Evolutionary conservation across 2,888 invertebrate species (phyloP).

Genomic region (Torymus auratus): DNA sequence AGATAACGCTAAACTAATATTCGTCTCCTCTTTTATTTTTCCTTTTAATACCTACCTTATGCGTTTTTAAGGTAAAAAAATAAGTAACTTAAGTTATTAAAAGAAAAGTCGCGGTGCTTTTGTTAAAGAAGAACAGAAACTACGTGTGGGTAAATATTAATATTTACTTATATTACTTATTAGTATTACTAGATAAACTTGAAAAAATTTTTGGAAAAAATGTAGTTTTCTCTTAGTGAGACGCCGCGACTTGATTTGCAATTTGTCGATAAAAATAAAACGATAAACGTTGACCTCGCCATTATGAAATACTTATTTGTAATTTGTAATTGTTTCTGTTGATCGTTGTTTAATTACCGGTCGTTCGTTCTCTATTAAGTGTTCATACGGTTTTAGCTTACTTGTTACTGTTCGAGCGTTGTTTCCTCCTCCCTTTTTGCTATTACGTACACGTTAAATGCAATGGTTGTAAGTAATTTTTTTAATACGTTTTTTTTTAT

Average conservation of each 20-base stretch:
- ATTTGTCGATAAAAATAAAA: constrained; percentile 1
- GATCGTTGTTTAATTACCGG: constrained; percentile 62
- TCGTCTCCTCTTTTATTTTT: constrained; percentile 38
- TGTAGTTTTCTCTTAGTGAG: constrained; percentile 13
- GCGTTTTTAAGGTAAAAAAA: constrained; percentile 8
- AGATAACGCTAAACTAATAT: constrained; percentile 12
- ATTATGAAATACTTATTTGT: constrained; percentile 61
- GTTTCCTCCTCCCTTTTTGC: constrained; percentile 47
- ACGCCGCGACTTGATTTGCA: constrained; percentile 9
- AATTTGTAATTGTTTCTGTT: constrained; percentile 67
- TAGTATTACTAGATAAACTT: constrained; percentile 1
- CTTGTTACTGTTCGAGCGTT: constrained; percentile 50
- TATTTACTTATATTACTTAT: background rate
- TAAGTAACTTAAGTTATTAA: background rate
- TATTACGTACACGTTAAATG: constrained; percentile 30
- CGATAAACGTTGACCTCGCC: constrained; percentile 64
- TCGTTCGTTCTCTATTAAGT: constrained; percentile 53
- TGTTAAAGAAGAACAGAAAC: constrained; percentile 5
- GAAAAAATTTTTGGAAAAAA: background rate
- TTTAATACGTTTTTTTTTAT: constrained; percentile 5
- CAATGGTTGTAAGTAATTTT: constrained; percentile 30
- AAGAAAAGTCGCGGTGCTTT: constrained; percentile 14
- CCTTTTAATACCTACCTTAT: background rate
- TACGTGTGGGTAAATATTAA: background rate
- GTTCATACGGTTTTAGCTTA: constrained; percentile 51